Base-by-base conservation (phyloP, 1,140 invertebrate species). In the Orussus abietinus region DNA sequence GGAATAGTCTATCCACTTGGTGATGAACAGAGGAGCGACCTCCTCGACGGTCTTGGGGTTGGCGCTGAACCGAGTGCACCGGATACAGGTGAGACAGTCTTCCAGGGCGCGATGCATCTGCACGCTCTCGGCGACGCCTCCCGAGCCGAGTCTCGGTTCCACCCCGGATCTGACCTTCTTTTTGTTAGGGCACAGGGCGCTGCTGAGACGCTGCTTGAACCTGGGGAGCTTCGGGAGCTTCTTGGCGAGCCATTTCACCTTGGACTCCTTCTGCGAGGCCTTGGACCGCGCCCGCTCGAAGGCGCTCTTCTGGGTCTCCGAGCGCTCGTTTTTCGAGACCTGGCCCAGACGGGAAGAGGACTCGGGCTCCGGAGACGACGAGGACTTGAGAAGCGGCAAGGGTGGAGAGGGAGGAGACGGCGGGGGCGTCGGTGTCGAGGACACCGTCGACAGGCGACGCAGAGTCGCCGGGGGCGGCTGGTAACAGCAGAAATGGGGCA, bases 1-100 rank as follows among this genome's bases (percentile, higher is more conserved):
- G 1, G 82, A 83, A 57, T 85, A 86, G 62, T 86, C 84, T 28
- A 87, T 83, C 84, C 84, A 86, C 53, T 84, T 86, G 11, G 48
- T 88, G 67, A 85, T 82, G 82, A 64, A 85, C 69, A 62, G 83
- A 67, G 35, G 85, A 4, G 51, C 42, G 4, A 83, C 22, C 5
- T 62, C 51, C 3, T 80, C 71, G 25, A 75, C 61, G 5, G 75
- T 74, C 5, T 81, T 80, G 2, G 62, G 56, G 41, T 64, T 64
- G 4, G 40, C 38, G 2, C 29, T 14, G 22, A 46, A 31, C 6
- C 57, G 49, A 11, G 50, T 53, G 5, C 48, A 50, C 12, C 49
- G 47, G 26, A 57, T 57, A 5, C 59, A 59, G 1, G 44, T 37
- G 0, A 69, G 38, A 30, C 64, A 66, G 2, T 39, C 42, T 12